These are phyloP conservation scores for Crossaster papposus DNA, from an alignment of 53 echinoderm and acorn worm species.

Conservation along the genomic window DNA sequence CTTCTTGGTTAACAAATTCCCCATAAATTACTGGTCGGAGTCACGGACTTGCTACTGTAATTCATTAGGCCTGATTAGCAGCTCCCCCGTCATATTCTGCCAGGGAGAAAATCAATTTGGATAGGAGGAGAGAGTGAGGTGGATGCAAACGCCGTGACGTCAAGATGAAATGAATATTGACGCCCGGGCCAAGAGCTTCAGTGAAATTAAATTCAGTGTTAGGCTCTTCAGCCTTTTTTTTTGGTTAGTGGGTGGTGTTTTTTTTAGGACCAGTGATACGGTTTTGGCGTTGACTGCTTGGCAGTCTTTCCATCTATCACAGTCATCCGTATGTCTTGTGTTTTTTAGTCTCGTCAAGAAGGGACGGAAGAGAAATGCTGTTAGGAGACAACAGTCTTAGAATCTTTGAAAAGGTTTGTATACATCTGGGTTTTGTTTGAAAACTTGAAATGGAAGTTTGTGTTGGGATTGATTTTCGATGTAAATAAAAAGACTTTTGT, in stretches of 20 bases:
- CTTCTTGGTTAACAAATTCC: neutral
- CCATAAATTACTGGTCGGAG: conserved; percentile 38
- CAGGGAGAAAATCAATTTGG: conserved; percentile 53
- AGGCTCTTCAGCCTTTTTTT: conserved; percentile 19
- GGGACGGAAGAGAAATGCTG: neutral
- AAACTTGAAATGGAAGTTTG: no score
- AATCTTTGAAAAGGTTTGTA: neutral
- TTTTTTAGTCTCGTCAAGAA: conserved; percentile 10
- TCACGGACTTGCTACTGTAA: conserved; percentile 46
- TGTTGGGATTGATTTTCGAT: no score
- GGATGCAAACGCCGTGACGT: conserved; percentile 73
- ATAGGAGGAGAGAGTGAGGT: neutral
- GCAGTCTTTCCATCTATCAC: conserved; percentile 34
- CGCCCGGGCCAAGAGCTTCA: conserved; percentile 58
- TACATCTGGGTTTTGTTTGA: neutral
- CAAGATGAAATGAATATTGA: conserved; percentile 85
- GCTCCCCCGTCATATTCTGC: conserved; percentile 48
- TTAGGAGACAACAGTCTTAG: neutral
- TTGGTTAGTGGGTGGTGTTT: neutral
- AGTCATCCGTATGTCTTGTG: conserved; percentile 29
- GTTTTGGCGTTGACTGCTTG: conserved; percentile 44
- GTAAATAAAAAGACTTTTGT: no score
- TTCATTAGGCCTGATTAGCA: conserved; percentile 60
- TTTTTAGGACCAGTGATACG: conserved; percentile 13
- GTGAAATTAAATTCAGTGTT: conserved; percentile 51